These are phyloP conservation scores for Hanleya hanleyi DNA, from an alignment of 2,888 invertebrate genomes.

Conservation along the genomic window DNA sequence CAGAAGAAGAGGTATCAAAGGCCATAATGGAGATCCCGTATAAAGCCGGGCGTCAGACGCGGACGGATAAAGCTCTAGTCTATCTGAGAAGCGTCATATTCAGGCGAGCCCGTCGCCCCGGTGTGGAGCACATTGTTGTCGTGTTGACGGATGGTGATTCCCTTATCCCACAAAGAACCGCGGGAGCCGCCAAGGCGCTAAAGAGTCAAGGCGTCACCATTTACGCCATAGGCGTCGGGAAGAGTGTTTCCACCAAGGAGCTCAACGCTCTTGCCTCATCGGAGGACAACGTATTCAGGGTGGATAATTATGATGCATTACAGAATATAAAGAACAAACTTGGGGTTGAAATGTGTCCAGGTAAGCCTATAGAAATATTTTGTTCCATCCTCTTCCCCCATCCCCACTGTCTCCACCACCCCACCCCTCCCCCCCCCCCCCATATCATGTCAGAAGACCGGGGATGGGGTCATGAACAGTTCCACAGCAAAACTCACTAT, in stretches of 20 bases:
- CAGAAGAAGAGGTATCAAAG: neutral
- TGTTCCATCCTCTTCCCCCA: no score
- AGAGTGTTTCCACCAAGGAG: neutral
- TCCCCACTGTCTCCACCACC: no score
- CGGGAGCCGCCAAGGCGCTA: neutral
- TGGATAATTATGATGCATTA: neutral
- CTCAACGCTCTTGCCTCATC: neutral
- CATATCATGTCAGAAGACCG: no score
- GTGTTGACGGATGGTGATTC: slow-evolving; percentile 11
- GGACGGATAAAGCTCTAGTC: neutral
- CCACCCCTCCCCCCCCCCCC: no score
- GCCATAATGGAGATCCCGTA: slow-evolving; percentile 8
- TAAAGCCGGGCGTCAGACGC: neutral
- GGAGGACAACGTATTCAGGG: neutral
- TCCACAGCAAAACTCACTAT: no score
- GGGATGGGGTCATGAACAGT: no score
- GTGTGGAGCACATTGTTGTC: slow-evolving; percentile 1
- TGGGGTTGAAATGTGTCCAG: slow-evolving; percentile 5
- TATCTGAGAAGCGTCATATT: neutral
- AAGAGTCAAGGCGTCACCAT: neutral
- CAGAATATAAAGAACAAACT: slow-evolving; percentile 5
- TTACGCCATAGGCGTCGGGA: slow-evolving; percentile 4
- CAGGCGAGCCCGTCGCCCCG: neutral
- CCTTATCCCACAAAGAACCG: neutral
- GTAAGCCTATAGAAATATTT: no score